Percentiles rank a stretch among this genome's conserved stretches.
These are phyloP conservation scores for Drosophila bifasciata DNA, from an alignment of 1,140 invertebrate genomes.

Conservation along the genomic window DNA sequence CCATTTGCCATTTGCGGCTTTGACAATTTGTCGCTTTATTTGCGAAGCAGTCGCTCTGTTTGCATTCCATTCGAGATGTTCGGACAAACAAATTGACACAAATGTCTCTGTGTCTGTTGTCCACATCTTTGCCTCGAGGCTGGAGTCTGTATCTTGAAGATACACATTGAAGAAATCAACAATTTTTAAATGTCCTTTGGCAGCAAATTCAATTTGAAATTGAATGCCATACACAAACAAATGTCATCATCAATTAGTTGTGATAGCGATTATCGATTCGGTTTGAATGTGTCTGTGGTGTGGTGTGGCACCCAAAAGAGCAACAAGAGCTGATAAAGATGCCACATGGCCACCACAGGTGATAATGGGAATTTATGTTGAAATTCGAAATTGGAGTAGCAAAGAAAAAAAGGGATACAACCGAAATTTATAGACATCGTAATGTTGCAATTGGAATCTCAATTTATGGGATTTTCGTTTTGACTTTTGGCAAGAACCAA, in stretches of 20 bases:
- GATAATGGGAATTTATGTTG: conserved; percentile 16
- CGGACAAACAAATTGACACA: conserved; percentile 54
- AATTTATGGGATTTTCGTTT: not conserved
- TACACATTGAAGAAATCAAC: not conserved
- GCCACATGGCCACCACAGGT: not conserved
- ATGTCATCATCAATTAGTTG: conserved; percentile 50
- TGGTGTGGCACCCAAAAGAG: too few species aligned
- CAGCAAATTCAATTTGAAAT: conserved; percentile 16
- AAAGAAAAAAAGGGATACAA: too few species aligned
- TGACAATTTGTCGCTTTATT: conserved; percentile 57
- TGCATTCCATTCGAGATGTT: conserved; percentile 50
- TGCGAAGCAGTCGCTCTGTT: conserved; percentile 50
- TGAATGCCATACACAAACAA: conserved; percentile 28
- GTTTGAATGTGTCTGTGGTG: too few species aligned
- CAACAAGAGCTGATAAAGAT: conserved; percentile 10
- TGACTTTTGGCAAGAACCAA: too few species aligned
- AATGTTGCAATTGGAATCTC: too few species aligned
- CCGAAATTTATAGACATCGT: not conserved
- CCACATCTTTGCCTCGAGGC: too few species aligned
- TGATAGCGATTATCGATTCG: conserved; percentile 7
- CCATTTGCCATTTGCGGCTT: conserved; percentile 49
- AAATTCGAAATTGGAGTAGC: conserved; percentile 3
- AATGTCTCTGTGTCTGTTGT: too few species aligned
- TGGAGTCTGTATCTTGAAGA: conserved; percentile 3
- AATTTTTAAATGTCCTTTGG: conserved; percentile 8